Conservation (phyloP, 2,888 invertebrate genomes). For the Parasteatoda lunata region DNA sequence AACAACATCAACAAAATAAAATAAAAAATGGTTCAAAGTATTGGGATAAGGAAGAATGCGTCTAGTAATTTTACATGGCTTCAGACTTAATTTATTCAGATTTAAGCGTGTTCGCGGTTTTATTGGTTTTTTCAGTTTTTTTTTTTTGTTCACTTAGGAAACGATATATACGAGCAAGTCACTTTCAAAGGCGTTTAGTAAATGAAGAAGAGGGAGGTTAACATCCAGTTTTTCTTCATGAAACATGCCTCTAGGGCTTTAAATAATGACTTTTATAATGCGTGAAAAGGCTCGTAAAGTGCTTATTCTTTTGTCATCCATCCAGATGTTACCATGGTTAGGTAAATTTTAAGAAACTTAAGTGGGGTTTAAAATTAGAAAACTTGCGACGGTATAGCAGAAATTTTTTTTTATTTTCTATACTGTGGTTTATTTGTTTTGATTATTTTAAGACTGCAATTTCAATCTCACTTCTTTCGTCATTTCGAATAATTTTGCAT, state of each 20-base stretch:
- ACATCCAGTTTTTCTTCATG: constrained; percentile 2
- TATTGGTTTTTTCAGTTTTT: not conserved
- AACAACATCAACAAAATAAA: no score
- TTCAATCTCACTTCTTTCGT: no score
- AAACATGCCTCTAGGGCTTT: not conserved
- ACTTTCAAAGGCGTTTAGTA: not conserved
- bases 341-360: not conserved
- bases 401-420: not conserved
- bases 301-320: not conserved
- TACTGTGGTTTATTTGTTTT: not conserved
- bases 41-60: not conserved
- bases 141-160: not conserved
- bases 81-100: not conserved
- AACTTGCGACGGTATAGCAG: not conserved
- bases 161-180: not conserved
- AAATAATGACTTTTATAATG: not conserved
- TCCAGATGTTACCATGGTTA: not conserved
- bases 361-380: not conserved
- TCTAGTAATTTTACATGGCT: not conserved
- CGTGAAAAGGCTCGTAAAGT: not conserved
- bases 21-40: not conserved
- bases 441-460: not conserved
- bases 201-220: not conserved
- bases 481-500: no score
- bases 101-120: not conserved